phyloP scores from a whole-genome alignment of 1,140 invertebrate genomes.

The Eupeodes corollae region DNA sequence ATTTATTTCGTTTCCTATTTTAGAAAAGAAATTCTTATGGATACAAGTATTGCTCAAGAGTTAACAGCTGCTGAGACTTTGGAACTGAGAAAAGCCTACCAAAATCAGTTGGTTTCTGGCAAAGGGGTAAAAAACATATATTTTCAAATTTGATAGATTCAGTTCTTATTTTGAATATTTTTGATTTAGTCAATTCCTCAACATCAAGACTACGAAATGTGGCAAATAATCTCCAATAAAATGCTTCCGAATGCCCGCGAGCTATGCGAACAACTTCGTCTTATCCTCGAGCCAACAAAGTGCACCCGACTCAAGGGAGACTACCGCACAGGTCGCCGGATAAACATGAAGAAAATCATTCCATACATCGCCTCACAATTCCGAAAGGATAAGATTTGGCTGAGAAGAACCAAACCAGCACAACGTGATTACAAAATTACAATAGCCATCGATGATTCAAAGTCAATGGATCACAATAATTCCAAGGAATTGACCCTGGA shows the following conservation, averaged over 20 bases:
- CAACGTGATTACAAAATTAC: constrained; percentile 95
- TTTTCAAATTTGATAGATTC: background rate
- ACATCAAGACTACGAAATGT: constrained; percentile 31
- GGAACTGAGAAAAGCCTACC: constrained; percentile 26
- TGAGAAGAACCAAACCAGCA: constrained; percentile 87
- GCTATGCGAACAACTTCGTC: constrained; percentile 83
- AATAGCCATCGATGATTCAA: constrained; percentile 94
- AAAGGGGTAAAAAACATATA: constrained; percentile 15
- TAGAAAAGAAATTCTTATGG: constrained; percentile 26
- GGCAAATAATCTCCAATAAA: constrained; percentile 30
- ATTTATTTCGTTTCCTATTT: constrained; percentile 4
- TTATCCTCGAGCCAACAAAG: constrained; percentile 91
- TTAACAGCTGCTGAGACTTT: constrained; percentile 20
- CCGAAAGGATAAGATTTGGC: constrained; percentile 98
- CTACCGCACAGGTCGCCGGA: constrained; percentile 89
- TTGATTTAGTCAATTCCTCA: constrained; percentile 14
- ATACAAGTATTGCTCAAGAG: constrained; percentile 19
- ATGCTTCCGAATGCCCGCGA: constrained; percentile 56
- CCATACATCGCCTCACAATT: constrained; percentile 98
- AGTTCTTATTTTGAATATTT: background rate
- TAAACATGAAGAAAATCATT: constrained; percentile 98
- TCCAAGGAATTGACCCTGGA: constrained; percentile 89
- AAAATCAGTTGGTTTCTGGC: constrained; percentile 21
- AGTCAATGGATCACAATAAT: constrained; percentile 81
- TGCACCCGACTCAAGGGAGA: constrained; percentile 82